Evolutionary conservation across 2,797 vertebrate genomes (phyloP).

Genomic region (Anas capensis): DNA sequence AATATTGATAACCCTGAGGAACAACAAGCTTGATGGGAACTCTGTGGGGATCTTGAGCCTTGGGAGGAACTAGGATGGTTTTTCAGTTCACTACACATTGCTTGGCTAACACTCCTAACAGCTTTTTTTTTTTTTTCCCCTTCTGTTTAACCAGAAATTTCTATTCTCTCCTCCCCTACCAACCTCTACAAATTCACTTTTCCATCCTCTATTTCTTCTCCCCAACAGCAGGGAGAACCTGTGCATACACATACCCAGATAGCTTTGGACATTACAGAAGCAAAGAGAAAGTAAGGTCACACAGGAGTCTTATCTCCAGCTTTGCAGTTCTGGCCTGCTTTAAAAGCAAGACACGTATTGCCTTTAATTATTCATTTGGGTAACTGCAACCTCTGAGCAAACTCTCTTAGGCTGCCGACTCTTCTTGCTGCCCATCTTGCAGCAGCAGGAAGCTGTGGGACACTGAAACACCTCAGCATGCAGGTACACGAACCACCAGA

Average conservation of each 20-base stretch:
- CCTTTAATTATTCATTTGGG: constrained; percentile 53
- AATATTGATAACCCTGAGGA: background rate
- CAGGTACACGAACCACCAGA: background rate
- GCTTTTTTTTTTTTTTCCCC: background rate
- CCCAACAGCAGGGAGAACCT: background rate
- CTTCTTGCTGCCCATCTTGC: background rate
- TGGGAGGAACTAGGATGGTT: background rate
- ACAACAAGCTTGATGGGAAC: background rate
- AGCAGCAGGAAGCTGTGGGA: background rate
- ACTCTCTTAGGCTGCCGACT: background rate
- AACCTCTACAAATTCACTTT: background rate
- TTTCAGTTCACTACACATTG: background rate
- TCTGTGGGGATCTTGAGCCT: background rate
- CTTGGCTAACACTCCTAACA: background rate
- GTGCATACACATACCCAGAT: background rate
- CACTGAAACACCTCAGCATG: background rate
- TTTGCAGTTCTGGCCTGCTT: constrained; percentile 29
- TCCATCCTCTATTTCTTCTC: background rate
- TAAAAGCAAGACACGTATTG: background rate
- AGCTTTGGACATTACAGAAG: constrained; percentile 4
- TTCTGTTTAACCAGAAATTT: background rate
- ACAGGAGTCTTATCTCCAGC: background rate
- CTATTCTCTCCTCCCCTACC: background rate
- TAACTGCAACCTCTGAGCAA: constrained; percentile 10
- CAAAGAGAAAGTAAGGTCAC: constrained; percentile 23